These are phyloP conservation scores for Megaceryle alcyon DNA, from an alignment of 2,797 vertebrate species.

Conservation along the genomic window DNA sequence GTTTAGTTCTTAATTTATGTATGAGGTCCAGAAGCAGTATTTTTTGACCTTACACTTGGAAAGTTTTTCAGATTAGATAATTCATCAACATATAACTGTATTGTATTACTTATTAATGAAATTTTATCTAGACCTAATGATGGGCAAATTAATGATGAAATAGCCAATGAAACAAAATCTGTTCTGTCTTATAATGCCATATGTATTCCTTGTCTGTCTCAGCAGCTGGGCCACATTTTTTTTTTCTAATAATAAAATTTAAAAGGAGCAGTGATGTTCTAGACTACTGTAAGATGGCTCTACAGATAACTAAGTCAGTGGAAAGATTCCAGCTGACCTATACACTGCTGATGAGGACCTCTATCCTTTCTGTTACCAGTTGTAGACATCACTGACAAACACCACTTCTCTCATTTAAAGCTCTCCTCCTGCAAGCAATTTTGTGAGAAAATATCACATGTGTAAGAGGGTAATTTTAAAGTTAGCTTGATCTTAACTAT, in stretches of 20 bases:
- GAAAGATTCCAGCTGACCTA: not conserved
- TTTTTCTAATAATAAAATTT: not conserved
- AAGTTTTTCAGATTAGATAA: not conserved
- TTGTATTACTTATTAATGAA: not conserved
- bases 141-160: not conserved
- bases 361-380: not conserved
- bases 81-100: not conserved
- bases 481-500: not conserved
- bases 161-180: not conserved
- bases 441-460: not conserved
- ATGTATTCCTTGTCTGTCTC: not conserved
- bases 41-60: not conserved
- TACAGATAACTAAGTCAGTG: not conserved
- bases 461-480: not conserved
- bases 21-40: not conserved
- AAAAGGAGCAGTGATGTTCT: not conserved
- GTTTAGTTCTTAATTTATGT: not conserved
- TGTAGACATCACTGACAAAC: not conserved
- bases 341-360: not conserved
- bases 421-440: not conserved
- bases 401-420: not conserved
- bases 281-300: not conserved
- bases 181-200: not conserved
- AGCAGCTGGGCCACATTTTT: not conserved
- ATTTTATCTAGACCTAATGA: not conserved